Percentiles rank a stretch among this genome's conserved stretches.
phyloP scores from a whole-genome alignment of 2,113 vertebrate species.

The Carlito syrichta region DNA sequence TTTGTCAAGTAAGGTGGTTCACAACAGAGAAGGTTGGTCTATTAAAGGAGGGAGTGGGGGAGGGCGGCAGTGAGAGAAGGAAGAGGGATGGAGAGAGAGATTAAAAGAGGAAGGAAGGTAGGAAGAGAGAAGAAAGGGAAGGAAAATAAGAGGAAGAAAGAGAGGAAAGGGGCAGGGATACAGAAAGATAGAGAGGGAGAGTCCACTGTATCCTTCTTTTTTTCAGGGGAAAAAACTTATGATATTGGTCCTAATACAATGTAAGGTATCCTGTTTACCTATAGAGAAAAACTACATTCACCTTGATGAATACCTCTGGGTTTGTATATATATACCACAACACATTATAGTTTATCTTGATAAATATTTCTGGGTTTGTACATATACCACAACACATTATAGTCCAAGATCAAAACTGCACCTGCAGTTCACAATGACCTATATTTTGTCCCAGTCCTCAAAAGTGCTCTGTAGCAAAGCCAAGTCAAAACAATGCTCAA shows the following conservation, averaged over 20 bases:
- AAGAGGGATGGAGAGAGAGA: background rate
- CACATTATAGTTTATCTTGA: slow-evolving; percentile 10
- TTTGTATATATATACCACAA: slow-evolving; percentile 20
- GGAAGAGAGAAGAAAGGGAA: background rate
- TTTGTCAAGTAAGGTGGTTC: background rate
- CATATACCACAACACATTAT: background rate
- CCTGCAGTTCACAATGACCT: slow-evolving; percentile 57
- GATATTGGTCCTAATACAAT: background rate
- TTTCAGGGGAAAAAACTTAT: background rate
- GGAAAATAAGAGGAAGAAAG: background rate
- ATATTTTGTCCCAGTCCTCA: slow-evolving; percentile 39
- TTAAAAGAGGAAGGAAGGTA: background rate
- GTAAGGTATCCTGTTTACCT: background rate
- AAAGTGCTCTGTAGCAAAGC: slow-evolving; percentile 64
- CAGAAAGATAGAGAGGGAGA: background rate
- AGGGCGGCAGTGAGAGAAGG: background rate
- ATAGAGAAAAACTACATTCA: slow-evolving; percentile 31
- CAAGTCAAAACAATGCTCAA: slow-evolving; percentile 58
- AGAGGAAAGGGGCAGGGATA: too few relatives aligned
- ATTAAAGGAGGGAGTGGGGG: background rate
- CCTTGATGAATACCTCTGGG: background rate
- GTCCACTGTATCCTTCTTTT: background rate
- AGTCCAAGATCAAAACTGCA: slow-evolving; percentile 51
- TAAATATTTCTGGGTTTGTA: slow-evolving; percentile 21
- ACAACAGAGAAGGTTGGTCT: background rate